Percentiles rank a stretch among this genome's conserved stretches.
phyloP scores from a whole-genome alignment of 2,113 vertebrate species.

The Verasper variegatus region DNA sequence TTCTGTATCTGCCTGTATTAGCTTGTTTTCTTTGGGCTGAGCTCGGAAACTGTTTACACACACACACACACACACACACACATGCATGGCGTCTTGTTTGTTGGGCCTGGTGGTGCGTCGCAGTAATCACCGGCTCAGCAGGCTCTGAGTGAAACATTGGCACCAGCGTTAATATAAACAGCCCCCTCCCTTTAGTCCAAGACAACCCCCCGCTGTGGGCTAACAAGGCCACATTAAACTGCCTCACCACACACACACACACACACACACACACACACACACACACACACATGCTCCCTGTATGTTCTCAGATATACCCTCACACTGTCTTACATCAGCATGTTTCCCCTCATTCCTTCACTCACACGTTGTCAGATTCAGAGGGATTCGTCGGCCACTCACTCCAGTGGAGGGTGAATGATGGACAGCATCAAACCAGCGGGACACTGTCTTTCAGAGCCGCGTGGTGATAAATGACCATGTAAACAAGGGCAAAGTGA shows the following conservation, averaged over 20 bases:
- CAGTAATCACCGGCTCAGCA: conserved; percentile 86
- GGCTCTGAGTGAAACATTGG: conserved; percentile 86
- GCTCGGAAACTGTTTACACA: conserved; percentile 57
- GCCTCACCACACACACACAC: conserved; percentile 52
- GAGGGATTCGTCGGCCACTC: no score
- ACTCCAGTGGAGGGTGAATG: no score
- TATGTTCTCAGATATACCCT: neutral
- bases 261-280: conserved; percentile 47
- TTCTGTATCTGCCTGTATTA: conserved; percentile 46
- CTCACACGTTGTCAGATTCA: no score
- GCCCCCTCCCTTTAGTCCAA: conserved; percentile 74
- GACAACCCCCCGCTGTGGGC: conserved; percentile 84
- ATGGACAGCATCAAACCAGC: no score
- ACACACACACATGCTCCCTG: conserved; percentile 8
- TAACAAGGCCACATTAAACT: conserved; percentile 84
- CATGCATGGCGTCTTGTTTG: conserved; percentile 38
- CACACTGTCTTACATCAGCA: neutral
- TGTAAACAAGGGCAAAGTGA: no score
- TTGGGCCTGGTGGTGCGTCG: conserved; percentile 60
- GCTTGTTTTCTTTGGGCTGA: conserved; percentile 60
- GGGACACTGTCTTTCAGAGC: no score
- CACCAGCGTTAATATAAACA: conserved; percentile 87
- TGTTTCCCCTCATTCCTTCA: no score
- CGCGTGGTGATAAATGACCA: no score
- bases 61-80: conserved; percentile 16